phyloP scores from a whole-genome alignment of 2,113 vertebrate species.

The Mionectes macconnelli region DNA sequence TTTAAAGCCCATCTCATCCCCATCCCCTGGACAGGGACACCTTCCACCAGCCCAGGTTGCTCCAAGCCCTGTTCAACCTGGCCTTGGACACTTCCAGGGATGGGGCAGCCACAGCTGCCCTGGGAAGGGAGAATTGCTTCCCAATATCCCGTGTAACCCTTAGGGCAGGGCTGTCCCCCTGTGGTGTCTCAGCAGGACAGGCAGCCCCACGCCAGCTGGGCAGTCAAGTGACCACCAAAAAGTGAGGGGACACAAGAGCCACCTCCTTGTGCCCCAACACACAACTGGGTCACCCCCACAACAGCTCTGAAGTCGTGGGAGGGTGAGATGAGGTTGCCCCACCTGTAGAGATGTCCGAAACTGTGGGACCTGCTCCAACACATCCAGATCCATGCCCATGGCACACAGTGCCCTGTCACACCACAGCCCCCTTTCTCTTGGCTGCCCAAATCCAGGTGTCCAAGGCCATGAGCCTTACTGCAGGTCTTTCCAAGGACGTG shows the following conservation, averaged over 20 bases:
- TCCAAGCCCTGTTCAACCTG: neutral
- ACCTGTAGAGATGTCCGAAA: neutral
- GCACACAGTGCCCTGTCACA: neutral
- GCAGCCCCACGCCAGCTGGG: neutral
- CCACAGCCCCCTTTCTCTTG: neutral
- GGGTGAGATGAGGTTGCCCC: neutral
- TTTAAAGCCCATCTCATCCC: rapidly evolving
- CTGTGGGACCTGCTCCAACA: neutral
- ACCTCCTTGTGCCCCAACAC: neutral
- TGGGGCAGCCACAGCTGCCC: neutral
- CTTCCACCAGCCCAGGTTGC: neutral
- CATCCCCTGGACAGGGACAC: neutral
- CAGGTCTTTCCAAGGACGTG: neutral
- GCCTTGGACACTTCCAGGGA: neutral
- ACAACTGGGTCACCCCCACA: neutral
- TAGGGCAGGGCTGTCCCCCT: neutral
- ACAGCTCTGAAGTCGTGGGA: rapidly evolving
- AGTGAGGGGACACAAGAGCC: neutral
- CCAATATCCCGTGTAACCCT: neutral
- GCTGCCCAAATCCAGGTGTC: neutral
- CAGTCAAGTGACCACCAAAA: neutral
- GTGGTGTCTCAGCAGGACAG: neutral
- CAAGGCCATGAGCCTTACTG: rapidly evolving
- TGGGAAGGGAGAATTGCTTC: neutral
- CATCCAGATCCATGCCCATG: neutral